Conservation (phyloP, 92 coral and sea anemone genomes). For the Epizoanthus illoricatus region DNA sequence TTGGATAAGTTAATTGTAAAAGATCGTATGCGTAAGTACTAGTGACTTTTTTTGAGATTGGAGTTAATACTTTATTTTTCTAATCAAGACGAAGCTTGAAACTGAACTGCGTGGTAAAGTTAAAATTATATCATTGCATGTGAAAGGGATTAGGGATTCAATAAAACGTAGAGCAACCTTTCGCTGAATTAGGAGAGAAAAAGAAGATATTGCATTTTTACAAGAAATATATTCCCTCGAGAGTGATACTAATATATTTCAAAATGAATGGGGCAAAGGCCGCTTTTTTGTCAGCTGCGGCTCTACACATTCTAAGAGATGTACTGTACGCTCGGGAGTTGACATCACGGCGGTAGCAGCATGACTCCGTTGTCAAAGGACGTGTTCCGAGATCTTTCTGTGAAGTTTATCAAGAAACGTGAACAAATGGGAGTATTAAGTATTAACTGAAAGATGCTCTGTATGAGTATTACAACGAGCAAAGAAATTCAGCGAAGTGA, state of each 20-base stretch:
- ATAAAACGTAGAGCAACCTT: slow-evolving; percentile 6
- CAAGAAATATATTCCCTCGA: slow-evolving; percentile 29
- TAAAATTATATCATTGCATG: slow-evolving; percentile 15
- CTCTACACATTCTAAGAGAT: background rate
- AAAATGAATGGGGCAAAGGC: slow-evolving; percentile 37
- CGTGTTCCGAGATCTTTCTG: too few species aligned
- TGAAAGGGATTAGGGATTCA: slow-evolving; percentile 30
- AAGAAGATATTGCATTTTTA: slow-evolving; percentile 18
- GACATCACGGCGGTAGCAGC: too few species aligned
- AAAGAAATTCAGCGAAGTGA: too few species aligned
- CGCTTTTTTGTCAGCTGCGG: background rate
- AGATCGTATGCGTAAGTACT: background rate
- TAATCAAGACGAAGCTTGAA: background rate
- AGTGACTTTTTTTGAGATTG: background rate
- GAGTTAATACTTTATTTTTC: background rate
- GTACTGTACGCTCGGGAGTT: background rate
- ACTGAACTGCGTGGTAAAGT: background rate
- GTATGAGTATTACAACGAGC: too few species aligned
- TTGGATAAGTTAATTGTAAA: background rate
- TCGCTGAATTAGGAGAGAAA: slow-evolving; percentile 14
- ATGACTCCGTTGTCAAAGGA: too few species aligned
- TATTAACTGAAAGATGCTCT: too few species aligned
- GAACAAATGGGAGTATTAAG: background rate
- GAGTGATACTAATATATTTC: background rate
- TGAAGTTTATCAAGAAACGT: background rate